Conservation (phyloP, 2,888 invertebrate species). For the Idaea straminata region DNA sequence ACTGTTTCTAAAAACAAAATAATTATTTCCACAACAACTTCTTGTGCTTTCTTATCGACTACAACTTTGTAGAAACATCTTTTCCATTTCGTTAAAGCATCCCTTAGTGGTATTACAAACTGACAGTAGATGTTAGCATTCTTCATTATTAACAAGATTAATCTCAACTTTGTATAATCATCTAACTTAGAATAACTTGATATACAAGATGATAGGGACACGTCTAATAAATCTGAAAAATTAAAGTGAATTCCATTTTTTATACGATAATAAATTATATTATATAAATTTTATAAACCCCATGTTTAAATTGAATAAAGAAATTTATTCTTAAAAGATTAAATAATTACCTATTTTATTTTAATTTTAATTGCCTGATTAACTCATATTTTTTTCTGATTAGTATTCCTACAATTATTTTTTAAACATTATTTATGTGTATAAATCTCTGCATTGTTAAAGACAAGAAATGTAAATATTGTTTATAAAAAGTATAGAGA, state of each 20-base stretch:
- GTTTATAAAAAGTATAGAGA: too few relatives aligned
- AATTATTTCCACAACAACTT: conserved; percentile 60
- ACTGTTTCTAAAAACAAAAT: conserved; percentile 59
- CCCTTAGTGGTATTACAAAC: conserved; percentile 55
- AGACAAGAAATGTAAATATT: too few relatives aligned
- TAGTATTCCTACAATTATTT: too few relatives aligned
- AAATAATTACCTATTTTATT: too few relatives aligned
- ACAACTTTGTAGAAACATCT: conserved; percentile 49
- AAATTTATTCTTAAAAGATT: too few relatives aligned
- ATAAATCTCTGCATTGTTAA: too few relatives aligned
- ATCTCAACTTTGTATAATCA: conserved; percentile 61
- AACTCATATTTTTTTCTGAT: too few relatives aligned
- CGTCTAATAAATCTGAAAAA: conserved; percentile 62
- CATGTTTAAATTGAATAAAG: too few relatives aligned
- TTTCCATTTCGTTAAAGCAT: conserved; percentile 51
- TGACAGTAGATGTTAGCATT: conserved; percentile 65
- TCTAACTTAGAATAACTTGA: conserved; percentile 53
- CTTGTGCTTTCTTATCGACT: conserved; percentile 64
- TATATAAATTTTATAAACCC: too few relatives aligned
- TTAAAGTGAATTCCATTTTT: conserved; percentile 3
- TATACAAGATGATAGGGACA: conserved; percentile 48
- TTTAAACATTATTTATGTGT: too few relatives aligned
- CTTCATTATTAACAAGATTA: conserved; percentile 65
- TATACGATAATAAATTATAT: not conserved
- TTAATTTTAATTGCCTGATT: too few relatives aligned